These are phyloP conservation scores for Bostrychus sinensis DNA, from an alignment of 2,113 vertebrate genomes.

Conservation along the genomic window DNA sequence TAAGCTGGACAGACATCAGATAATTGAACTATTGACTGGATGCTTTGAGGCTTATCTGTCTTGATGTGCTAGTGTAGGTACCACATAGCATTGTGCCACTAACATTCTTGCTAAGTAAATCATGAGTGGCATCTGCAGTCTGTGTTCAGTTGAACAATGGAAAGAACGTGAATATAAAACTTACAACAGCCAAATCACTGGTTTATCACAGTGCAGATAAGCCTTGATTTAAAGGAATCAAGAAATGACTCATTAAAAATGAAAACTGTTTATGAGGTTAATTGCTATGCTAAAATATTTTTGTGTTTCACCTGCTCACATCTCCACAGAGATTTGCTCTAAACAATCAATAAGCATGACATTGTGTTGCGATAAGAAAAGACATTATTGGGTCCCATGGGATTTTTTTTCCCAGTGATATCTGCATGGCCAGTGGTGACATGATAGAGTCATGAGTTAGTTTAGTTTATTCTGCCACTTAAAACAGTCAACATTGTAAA, in stretches of 20 bases:
- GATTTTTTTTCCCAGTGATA: background rate
- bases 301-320: background rate
- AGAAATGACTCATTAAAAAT: background rate
- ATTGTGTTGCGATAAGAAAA: background rate
- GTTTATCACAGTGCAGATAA: no score
- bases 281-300: background rate
- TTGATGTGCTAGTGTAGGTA: constrained; percentile 33
- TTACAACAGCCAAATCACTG: background rate
- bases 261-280: background rate
- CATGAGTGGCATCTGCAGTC: no score
- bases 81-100: constrained; percentile 2
- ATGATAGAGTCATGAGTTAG: background rate
- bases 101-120: background rate
- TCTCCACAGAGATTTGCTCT: background rate
- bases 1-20: constrained; percentile 70
- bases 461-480: no score
- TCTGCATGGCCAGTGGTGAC: background rate
- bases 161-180: no score
- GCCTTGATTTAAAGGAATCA: background rate
- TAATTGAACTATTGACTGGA: constrained; percentile 76
- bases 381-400: background rate
- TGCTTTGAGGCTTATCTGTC: constrained; percentile 52
- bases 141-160: no score
- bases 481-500: no score
- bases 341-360: constrained; percentile 1